A percentile compares a stretch with the other conserved stretches of the same genome.
phyloP scores from a whole-genome alignment of 2,888 invertebrate species.

The Cantharis flavilabris region DNA sequence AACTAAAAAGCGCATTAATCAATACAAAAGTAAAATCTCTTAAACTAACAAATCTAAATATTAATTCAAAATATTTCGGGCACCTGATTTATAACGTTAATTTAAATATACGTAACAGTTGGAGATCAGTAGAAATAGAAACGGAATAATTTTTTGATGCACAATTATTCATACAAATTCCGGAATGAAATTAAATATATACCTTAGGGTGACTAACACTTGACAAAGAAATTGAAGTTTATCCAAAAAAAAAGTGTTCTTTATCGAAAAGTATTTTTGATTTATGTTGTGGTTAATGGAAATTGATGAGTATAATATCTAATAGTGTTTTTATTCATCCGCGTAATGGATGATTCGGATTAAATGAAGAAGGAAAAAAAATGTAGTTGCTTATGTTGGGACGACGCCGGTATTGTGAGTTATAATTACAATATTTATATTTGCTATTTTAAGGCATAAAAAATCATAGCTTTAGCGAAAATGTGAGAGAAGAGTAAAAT shows the following conservation, averaged over 20 bases:
- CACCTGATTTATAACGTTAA: neutral
- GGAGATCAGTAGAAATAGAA: neutral
- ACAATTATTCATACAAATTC: neutral
- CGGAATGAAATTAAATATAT: neutral
- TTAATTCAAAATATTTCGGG: neutral
- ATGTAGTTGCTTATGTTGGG: constrained; percentile 43
- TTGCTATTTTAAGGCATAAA: constrained; percentile 45
- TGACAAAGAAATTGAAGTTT: neutral
- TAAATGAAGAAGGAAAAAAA: constrained; percentile 12
- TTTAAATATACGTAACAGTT: neutral
- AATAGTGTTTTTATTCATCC: neutral
- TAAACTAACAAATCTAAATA: neutral
- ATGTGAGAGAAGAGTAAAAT: constrained; percentile 46
- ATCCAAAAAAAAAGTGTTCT: neutral
- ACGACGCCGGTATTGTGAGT: constrained; percentile 42
- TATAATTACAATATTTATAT: constrained; percentile 54
- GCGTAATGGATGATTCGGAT: constrained; percentile 2
- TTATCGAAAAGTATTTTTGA: neutral
- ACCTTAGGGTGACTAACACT: neutral
- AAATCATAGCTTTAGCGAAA: constrained; percentile 42
- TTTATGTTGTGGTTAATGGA: neutral
- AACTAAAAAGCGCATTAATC: neutral
- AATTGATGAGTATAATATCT: neutral
- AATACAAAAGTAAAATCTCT: neutral
- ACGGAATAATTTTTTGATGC: neutral